Percentiles rank a stretch among this genome's conserved stretches.
Evolutionary conservation across 2,797 vertebrate genomes (phyloP).

Genomic region (Aratinga solstitialis): DNA sequence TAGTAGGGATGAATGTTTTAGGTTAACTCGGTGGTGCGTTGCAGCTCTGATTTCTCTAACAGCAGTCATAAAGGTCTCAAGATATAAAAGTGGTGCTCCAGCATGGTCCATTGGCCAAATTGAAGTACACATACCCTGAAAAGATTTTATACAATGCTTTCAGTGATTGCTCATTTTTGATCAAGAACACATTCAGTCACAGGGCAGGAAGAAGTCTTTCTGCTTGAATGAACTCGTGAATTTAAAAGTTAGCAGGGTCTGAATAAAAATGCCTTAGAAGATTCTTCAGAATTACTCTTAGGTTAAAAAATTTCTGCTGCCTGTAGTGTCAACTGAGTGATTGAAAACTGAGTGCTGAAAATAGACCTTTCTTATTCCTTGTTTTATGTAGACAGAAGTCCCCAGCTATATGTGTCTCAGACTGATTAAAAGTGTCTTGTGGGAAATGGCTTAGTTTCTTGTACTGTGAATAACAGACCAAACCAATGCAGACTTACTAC

Average conservation of each 20-base stretch:
- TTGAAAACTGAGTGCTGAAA: background rate
- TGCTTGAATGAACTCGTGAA: background rate
- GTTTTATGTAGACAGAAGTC: background rate
- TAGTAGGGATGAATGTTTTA: background rate
- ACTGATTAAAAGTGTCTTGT: background rate
- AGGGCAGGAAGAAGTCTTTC: background rate
- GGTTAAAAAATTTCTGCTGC: background rate
- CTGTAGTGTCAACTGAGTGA: background rate
- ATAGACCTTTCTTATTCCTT: background rate
- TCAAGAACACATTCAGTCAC: background rate
- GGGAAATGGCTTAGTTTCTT: background rate
- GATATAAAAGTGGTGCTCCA: background rate
- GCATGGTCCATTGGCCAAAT: background rate
- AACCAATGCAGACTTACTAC: background rate
- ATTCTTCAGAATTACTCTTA: background rate
- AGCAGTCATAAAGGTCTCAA: background rate
- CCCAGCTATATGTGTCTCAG: background rate
- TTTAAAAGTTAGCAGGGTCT: background rate
- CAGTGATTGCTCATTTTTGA: conserved; percentile 23
- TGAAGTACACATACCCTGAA: background rate
- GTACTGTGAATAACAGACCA: background rate
- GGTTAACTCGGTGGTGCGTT: background rate
- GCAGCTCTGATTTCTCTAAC: background rate
- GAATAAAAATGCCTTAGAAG: background rate
- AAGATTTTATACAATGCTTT: background rate